Percentiles rank a stretch among this genome's conserved stretches.
Evolutionary conservation across 92 coral and sea anemone species (phyloP).

Genomic region (Parazoanthus swiftii): DNA sequence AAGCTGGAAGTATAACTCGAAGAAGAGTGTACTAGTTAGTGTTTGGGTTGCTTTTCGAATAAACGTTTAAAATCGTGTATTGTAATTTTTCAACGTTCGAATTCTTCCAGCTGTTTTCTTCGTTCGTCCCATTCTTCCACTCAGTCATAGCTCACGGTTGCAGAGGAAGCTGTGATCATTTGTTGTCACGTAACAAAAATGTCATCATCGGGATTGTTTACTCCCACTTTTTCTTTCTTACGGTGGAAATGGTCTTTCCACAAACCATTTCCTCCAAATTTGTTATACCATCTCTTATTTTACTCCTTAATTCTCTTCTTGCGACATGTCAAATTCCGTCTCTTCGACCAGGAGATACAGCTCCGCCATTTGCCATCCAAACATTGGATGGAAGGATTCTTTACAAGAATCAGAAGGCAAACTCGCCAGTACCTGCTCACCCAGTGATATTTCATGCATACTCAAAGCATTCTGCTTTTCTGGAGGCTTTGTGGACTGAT

Average conservation of each 20-base stretch:
- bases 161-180: slow-evolving; percentile 28
- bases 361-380: slow-evolving; percentile 93
- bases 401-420: slow-evolving; percentile 59
- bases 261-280: background rate
- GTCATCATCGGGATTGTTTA: slow-evolving; percentile 17
- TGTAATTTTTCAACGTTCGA: background rate
- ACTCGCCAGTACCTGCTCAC: slow-evolving; percentile 59
- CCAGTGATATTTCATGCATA: slow-evolving; percentile 87
- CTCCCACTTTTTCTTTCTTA: slow-evolving; percentile 22
- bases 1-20: background rate
- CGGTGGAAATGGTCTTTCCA: slow-evolving; percentile 22
- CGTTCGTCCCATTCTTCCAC: slow-evolving; percentile 16
- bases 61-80: background rate
- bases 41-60: background rate
- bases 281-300: background rate
- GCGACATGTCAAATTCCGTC: slow-evolving; percentile 63
- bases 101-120: slow-evolving; percentile 9
- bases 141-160: background rate
- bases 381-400: slow-evolving; percentile 85
- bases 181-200: slow-evolving; percentile 56
- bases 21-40: background rate
- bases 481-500: slow-evolving; percentile 90
- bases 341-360: slow-evolving; percentile 75
- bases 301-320: background rate
- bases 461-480: slow-evolving; percentile 87